A percentile compares a stretch with the other conserved stretches of the same genome.
phyloP scores from a whole-genome alignment of 2,888 invertebrate species.

The Agrotis puta region DNA sequence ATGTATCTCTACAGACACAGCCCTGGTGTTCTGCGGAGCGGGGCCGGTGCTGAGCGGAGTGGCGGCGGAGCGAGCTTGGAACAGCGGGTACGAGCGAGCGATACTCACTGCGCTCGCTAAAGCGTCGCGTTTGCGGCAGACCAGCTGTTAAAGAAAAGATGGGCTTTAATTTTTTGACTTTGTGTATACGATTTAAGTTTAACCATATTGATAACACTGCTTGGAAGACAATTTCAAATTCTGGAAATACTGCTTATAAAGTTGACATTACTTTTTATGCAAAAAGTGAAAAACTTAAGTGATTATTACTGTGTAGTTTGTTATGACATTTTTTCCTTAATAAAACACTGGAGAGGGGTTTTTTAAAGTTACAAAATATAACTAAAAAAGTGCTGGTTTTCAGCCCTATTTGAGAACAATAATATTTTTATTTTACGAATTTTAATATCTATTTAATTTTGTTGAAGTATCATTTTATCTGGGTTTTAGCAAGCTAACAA shows the following conservation, averaged over 20 bases:
- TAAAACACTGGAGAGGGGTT: not conserved
- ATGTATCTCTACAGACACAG: conserved; percentile 79
- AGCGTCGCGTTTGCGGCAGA: conserved; percentile 94
- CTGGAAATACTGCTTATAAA: not conserved
- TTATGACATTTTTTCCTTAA: not conserved
- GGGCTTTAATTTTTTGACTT: not conserved
- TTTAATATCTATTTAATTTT: too few species aligned
- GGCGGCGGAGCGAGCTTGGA: conserved; percentile 82
- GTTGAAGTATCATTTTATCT: too few species aligned
- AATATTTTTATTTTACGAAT: too few species aligned
- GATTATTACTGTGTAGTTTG: not conserved
- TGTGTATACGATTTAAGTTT: too few species aligned
- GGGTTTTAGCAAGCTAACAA: too few species aligned
- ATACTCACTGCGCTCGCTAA: conserved; percentile 95
- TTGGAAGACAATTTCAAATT: not conserved
- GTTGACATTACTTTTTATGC: not conserved
- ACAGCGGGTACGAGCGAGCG: conserved; percentile 95
- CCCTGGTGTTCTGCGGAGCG: conserved; percentile 67
- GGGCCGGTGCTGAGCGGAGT: conserved; percentile 70
- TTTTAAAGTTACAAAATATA: not conserved
- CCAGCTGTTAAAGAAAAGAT: conserved; percentile 87
- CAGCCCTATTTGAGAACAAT: too few species aligned
- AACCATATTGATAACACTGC: too few species aligned
- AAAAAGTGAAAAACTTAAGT: not conserved
- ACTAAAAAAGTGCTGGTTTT: too few species aligned